Evolutionary conservation across 2,797 vertebrate species (phyloP), one percentile per base, ranked within the genome.

Genomic region (Rousettus madagascariensis): DNA sequence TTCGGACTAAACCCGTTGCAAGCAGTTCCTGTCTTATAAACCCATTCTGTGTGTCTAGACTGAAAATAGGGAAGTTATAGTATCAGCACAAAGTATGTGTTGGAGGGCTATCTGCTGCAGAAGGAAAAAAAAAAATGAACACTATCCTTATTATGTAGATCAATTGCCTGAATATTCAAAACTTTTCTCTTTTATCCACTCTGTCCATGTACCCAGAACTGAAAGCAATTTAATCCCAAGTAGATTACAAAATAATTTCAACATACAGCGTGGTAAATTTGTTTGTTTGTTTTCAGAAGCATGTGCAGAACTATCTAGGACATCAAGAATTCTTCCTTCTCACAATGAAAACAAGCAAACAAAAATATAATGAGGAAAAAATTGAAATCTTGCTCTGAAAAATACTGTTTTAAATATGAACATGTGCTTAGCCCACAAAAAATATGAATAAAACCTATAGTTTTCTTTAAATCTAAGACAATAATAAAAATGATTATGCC

Each of bases 401-500:
- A 1, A 1, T 90, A 96, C n/a, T 94, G 19, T 86, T 97, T 96
- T 36, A 94, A 92, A 97, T 96, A 49, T 1, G 36, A 97, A 68
- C 90, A 96, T 95, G 97, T 97, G 4, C 86, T 91, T 96, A 89
- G 68, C 92, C 71, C 68, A 68, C 55, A 90, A 96, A 91, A 96
- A 91, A 95, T 90, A 92, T 91, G 75, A 97, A 97, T 97, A 87
- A 95, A 97, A 98, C 96, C 30, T 68, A 78, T 89, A 82, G 85
- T 46, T 97, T 95, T 97, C 98, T 98, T 97, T 97, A 90, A 91
- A 69, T 98, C 94, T 96, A 97, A 97, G 97, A 97, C 96, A 91
- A 87, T 96, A 98, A 97, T 97, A 97, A 97, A 77, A 87, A 94
- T 92, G 55, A 87, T 93, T 0, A 0, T 75, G 95, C 19, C 65